Conservation (phyloP, 2,888 invertebrate genomes). For the Cheilosia urbana region DNA sequence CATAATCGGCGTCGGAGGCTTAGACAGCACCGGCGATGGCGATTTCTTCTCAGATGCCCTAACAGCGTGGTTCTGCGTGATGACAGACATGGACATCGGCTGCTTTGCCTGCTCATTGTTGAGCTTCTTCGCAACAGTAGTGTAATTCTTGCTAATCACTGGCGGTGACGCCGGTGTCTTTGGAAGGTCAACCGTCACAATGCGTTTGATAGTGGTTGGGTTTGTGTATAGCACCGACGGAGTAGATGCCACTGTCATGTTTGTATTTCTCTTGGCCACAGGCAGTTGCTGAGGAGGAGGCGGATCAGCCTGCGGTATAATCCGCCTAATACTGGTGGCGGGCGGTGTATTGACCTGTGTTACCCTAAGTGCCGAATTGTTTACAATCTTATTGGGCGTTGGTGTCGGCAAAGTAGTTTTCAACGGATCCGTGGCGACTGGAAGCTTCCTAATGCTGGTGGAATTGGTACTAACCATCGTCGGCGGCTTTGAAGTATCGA, state of each 20-base stretch:
- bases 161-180: constrained; percentile 45
- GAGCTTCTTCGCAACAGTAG: constrained; percentile 13
- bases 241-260: background rate
- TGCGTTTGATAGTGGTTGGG: constrained; percentile 38
- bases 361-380: constrained; percentile 37
- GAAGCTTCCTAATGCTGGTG: constrained; percentile 33
- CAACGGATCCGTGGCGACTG: constrained; percentile 21
- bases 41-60: constrained; percentile 33
- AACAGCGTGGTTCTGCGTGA: constrained; percentile 35
- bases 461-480: constrained; percentile 1
- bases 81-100: constrained; percentile 54
- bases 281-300: constrained; percentile 36
- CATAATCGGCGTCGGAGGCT: constrained; percentile 21
- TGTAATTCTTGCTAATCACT: constrained; percentile 42
- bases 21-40: constrained; percentile 25
- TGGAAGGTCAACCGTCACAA: constrained; percentile 58
- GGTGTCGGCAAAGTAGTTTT: constrained; percentile 3
- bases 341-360: constrained; percentile 36
- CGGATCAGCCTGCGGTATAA: background rate
- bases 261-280: constrained; percentile 30
- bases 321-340: constrained; percentile 27
- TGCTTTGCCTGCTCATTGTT: constrained; percentile 15
- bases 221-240: constrained; percentile 10
- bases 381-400: constrained; percentile 11
- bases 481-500: constrained; percentile 10